phyloP scores from a whole-genome alignment of 2,797 vertebrate genomes.

The Rhynchotus rufescens region DNA sequence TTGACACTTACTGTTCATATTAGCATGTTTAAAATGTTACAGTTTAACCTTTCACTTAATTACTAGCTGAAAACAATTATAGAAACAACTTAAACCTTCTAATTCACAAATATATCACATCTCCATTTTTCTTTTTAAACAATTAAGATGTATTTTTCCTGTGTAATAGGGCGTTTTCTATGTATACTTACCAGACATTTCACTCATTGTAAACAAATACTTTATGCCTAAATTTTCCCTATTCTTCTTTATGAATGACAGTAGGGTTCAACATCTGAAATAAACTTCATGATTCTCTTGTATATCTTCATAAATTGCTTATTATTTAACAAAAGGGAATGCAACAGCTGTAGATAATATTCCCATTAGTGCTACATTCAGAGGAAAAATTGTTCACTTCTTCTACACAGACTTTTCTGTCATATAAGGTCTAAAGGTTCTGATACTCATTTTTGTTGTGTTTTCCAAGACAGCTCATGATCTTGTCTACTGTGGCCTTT shows the following conservation, averaged over 20 bases:
- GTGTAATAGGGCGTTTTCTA: background rate
- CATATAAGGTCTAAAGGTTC: background rate
- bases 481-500: background rate
- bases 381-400: background rate
- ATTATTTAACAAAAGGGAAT: background rate
- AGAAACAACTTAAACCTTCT: background rate
- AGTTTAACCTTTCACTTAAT: background rate
- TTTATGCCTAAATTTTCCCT: background rate
- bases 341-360: background rate
- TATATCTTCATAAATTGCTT: background rate
- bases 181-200: background rate
- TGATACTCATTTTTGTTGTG: background rate
- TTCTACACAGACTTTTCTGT: background rate
- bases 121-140: conserved; percentile 7
- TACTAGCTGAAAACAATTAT: background rate
- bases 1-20: background rate
- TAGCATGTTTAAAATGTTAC: background rate
- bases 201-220: background rate
- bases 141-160: background rate
- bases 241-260: background rate
- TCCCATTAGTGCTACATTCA: accelerated
- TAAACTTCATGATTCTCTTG: background rate
- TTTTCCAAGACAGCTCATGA: background rate
- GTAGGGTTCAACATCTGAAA: background rate
- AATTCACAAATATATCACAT: background rate